phyloP scores from a whole-genome alignment of 2,888 invertebrate genomes.

The Coenonympha glycerion region DNA sequence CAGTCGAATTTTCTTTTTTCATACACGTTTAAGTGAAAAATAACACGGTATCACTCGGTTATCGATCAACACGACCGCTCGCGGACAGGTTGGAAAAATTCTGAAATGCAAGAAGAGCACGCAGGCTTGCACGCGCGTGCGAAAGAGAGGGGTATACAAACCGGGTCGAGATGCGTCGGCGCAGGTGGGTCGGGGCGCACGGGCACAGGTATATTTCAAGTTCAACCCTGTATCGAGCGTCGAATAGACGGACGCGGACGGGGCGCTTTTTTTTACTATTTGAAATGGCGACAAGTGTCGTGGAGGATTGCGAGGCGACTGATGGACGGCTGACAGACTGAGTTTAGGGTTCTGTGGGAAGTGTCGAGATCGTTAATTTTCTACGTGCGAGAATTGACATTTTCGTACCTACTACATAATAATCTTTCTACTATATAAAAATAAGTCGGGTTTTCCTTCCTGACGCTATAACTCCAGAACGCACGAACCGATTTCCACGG shows the following conservation, averaged over 20 bases:
- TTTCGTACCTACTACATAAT: too few species aligned
- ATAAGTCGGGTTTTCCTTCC: too few species aligned
- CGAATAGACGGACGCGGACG: slow-evolving; percentile 7
- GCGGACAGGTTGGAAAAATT: slow-evolving; percentile 44
- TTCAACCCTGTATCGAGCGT: slow-evolving; percentile 26
- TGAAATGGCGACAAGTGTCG: slow-evolving; percentile 25
- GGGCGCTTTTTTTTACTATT: slow-evolving; percentile 23
- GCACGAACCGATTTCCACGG: too few species aligned
- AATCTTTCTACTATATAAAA: too few species aligned
- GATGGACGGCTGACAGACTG: neutral
- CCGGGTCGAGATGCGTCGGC: slow-evolving; percentile 33
- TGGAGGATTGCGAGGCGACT: neutral
- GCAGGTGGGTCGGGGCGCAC: slow-evolving; percentile 40
- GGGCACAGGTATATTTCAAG: slow-evolving; percentile 32
- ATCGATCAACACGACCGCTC: slow-evolving; percentile 38
- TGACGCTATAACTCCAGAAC: too few species aligned
- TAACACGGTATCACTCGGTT: slow-evolving; percentile 24
- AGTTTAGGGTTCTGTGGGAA: neutral
- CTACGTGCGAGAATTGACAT: too few species aligned
- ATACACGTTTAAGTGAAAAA: neutral
- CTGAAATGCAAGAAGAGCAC: slow-evolving; percentile 41
- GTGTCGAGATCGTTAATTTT: too few species aligned
- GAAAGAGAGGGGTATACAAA: slow-evolving; percentile 38
- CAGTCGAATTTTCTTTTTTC: slow-evolving; percentile 9
- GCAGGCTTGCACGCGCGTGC: slow-evolving; percentile 32